A percentile compares a stretch with the other conserved stretches of the same genome.
Evolutionary conservation across 2,888 invertebrate genomes (phyloP).

Genomic region (Orchestes rusci): DNA sequence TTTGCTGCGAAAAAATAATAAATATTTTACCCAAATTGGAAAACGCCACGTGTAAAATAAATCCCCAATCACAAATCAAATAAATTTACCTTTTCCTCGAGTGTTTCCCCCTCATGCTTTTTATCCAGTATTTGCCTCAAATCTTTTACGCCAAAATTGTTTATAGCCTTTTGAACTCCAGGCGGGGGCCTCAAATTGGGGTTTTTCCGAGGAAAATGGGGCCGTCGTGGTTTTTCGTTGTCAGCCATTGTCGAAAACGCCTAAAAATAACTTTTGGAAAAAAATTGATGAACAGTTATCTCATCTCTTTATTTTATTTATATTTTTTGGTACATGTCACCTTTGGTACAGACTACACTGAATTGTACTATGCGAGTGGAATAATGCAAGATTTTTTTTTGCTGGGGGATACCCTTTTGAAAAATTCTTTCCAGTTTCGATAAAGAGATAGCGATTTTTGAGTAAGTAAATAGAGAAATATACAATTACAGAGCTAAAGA

Average conservation of each 20-base stretch:
- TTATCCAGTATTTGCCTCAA: constrained; percentile 31
- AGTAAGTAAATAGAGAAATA: no score
- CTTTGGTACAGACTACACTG: no score
- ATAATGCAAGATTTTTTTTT: no score
- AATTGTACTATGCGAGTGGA: no score
- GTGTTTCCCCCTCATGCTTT: constrained; percentile 24
- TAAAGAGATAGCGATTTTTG: no score
- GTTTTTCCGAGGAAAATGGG: constrained; percentile 7
- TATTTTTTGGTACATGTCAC: no score
- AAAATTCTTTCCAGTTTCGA: no score
- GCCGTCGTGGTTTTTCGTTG: constrained; percentile 10
- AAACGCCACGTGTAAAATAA: not conserved
- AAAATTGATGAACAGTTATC: constrained; percentile 9
- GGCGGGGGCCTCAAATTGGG: constrained; percentile 11
- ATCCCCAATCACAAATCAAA: not conserved
- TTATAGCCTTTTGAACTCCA: constrained; percentile 28
- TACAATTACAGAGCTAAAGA: no score
- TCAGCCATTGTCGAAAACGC: constrained; percentile 19
- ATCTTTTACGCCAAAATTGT: constrained; percentile 30
- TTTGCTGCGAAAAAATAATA: constrained; percentile 4
- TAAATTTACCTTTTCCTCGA: not conserved
- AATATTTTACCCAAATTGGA: no score
- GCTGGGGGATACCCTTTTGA: no score
- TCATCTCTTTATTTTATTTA: no score
- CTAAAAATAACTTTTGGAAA: constrained; percentile 2